These are phyloP conservation scores for Drosophila paulistorum DNA, from an alignment of 1,140 invertebrate species.

Conservation along the genomic window DNA sequence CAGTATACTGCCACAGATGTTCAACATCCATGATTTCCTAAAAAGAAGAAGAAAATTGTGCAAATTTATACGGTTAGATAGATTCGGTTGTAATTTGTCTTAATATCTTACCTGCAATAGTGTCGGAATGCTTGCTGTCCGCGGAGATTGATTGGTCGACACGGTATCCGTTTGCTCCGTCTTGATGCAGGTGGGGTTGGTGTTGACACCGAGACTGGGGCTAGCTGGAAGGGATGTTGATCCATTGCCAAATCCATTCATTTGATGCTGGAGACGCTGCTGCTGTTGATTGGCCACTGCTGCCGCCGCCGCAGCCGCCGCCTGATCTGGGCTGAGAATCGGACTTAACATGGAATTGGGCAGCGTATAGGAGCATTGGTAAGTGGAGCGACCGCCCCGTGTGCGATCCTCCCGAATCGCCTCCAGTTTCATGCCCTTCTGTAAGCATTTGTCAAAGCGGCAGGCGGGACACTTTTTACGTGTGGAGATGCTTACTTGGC, in stretches of 20 bases:
- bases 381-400: slow-evolving; percentile 96
- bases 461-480: slow-evolving; percentile 98
- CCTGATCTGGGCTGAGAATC: slow-evolving; percentile 71
- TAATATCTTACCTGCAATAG: slow-evolving; percentile 61
- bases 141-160: slow-evolving; percentile 35
- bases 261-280: slow-evolving; percentile 52
- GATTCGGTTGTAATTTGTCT: too few relatives aligned
- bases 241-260: slow-evolving; percentile 58
- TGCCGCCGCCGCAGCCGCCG: slow-evolving; percentile 54
- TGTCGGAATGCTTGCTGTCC: slow-evolving; percentile 63
- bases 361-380: slow-evolving; percentile 95
- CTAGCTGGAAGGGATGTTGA: slow-evolving; percentile 57
- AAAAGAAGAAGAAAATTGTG: slow-evolving; percentile 30
- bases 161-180: slow-evolving; percentile 54
- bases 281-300: slow-evolving; percentile 42
- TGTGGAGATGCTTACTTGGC: slow-evolving; percentile 95
- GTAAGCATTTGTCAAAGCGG: slow-evolving; percentile 97
- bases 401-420: slow-evolving; percentile 97
- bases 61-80: too few relatives aligned
- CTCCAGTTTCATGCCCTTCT: slow-evolving; percentile 98
- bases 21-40: slow-evolving; percentile 97
- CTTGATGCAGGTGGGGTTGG: slow-evolving; percentile 62
- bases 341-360: slow-evolving; percentile 86
- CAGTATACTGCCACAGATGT: slow-evolving; percentile 95
- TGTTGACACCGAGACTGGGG: slow-evolving; percentile 57